Evolutionary conservation across 1,140 invertebrate species (phyloP).

Genomic region (Trachymyrmex cornetzi): DNA sequence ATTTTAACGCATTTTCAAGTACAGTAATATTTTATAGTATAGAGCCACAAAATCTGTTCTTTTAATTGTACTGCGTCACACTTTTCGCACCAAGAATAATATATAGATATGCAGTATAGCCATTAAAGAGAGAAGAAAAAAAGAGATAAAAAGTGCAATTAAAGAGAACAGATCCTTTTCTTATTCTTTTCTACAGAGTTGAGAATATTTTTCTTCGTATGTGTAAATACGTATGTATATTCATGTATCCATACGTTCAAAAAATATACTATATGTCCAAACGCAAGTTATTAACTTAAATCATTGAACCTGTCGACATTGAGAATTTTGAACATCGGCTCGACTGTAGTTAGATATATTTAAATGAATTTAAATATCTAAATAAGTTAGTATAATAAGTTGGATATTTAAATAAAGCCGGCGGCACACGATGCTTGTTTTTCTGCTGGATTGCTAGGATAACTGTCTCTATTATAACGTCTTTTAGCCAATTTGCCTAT

Average conservation of each 20-base stretch:
- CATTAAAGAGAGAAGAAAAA: not conserved
- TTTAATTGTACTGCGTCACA: not conserved
- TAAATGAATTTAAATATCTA: no score
- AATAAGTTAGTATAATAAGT: no score
- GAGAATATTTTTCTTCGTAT: not conserved
- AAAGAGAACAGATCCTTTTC: constrained; percentile 12
- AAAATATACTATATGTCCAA: not conserved
- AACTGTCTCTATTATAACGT: no score
- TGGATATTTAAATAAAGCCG: no score
- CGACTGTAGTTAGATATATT: no score
- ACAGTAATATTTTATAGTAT: constrained; percentile 7
- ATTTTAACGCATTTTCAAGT: not conserved
- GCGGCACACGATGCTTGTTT: no score
- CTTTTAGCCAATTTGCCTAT: no score
- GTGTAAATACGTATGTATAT: not conserved
- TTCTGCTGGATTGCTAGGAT: no score
- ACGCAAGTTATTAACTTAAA: not conserved
- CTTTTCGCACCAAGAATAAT: not conserved
- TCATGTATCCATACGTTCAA: not conserved
- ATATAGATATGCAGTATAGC: not conserved
- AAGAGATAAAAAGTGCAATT: not conserved
- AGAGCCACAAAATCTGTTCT: not conserved
- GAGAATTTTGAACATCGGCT: no score
- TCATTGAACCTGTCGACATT: no score
- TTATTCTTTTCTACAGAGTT: constrained; percentile 32